Evolutionary conservation across 2,888 invertebrate genomes (phyloP), one percentile per base, ranked within the genome.

Genomic region (Pyrgus malvae): DNA sequence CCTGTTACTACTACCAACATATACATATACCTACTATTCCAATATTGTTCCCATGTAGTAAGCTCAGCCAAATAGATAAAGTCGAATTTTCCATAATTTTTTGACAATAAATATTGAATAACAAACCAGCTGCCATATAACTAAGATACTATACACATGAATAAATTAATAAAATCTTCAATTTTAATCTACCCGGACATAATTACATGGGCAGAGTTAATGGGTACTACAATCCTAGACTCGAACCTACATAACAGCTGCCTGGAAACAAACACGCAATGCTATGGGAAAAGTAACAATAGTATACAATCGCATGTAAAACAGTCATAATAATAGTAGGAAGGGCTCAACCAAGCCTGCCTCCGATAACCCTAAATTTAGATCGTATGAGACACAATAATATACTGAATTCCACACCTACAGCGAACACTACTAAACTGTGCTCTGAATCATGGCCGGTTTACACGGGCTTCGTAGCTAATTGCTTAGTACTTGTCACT

Each of bases 21-120:
- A 66, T 67, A 68, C 67, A 72, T 68, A 68, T 66, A 72, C 63
- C 67, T 67, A 69, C 72, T 81, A 83, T 70, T 73, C 81, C 81
- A 82, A 81, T 79, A 84, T 89, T 89, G 89, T 84, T 89, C 88
- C 89, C 89, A 78, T 76, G 77, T 70, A 79, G 73, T 88, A 89
- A 89, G 88, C 88, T 87, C 88, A 78, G 80, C 84, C 80, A 77
- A 87, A 83, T 70, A 67, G 60, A 66, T 57, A 65, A 64, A 64
- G 59, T 37, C 37, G 14, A 37, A 7, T 41, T 33, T 45, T 42
- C 27, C 29, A 48, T 48, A 25, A 60, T 61, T 68, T 64, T 69
- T 67, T 61, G 64, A 61, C 72, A 67, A 62, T 69, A 73, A 69
- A 71, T 68, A 69, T 69, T 70, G 45, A 68, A 69, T 71, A 68